Conservation (phyloP, 2,113 vertebrate genomes). For the Clarias macrocephalus region DNA sequence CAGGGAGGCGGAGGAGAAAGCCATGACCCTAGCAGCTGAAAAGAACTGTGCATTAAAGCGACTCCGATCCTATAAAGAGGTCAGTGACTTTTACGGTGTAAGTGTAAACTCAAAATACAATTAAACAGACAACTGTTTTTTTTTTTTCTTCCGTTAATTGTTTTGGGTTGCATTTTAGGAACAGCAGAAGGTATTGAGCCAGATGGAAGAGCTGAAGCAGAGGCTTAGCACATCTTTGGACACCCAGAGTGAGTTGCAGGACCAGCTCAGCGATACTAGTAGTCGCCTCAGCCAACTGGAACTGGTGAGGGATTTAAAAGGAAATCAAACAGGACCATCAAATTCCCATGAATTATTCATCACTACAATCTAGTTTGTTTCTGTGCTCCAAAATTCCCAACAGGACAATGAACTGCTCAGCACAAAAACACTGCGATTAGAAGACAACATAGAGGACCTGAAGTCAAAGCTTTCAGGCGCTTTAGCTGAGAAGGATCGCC, state of each 20-base stretch:
- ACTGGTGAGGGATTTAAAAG: conserved; percentile 62
- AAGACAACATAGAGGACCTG: conserved; percentile 67
- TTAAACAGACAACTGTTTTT: not conserved
- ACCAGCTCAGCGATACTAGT: conserved; percentile 66
- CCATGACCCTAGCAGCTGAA: conserved; percentile 61
- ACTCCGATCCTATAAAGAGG: conserved; percentile 59
- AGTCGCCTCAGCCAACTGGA: conserved; percentile 64
- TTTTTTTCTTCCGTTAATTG: not conserved
- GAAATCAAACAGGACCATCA: not conserved
- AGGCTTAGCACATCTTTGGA: conserved; percentile 50
- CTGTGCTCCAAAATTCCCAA: conserved; percentile 11
- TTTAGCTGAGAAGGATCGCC: conserved; percentile 61
- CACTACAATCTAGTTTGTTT: not conserved
- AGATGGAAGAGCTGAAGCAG: conserved; percentile 64
- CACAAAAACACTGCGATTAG: conserved; percentile 66
- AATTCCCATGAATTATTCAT: not conserved
- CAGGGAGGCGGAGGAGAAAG: conserved; percentile 59
- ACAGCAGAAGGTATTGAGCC: conserved; percentile 56
- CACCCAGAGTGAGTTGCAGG: conserved; percentile 60
- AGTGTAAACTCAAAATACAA: not conserved
- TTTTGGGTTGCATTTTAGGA: conserved; percentile 49
- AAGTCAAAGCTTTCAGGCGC: conserved; percentile 57
- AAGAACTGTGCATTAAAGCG: conserved; percentile 58
- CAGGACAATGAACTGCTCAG: conserved; percentile 74
- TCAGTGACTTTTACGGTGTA: conserved; percentile 20